Evolutionary conservation across 64 coral and sea anemone genomes (phyloP).

Genomic region (Porites lutea): DNA sequence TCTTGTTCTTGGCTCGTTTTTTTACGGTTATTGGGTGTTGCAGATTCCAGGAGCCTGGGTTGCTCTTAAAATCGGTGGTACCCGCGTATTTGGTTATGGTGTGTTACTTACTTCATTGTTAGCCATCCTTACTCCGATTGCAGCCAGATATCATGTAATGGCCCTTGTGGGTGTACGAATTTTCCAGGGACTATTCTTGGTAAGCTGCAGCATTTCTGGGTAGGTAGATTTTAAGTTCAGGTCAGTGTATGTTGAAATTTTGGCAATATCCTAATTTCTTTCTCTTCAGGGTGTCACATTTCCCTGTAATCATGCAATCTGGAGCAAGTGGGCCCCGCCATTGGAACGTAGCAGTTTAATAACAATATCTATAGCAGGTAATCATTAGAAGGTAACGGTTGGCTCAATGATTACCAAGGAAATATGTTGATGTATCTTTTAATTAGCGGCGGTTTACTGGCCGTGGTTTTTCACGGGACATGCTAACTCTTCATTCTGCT

Average conservation of each 20-base stretch:
- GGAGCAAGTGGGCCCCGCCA: constrained; percentile 98
- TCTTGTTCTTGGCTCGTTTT: constrained; percentile 98
- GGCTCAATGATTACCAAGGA: too few species aligned
- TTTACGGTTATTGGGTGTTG: constrained; percentile 98
- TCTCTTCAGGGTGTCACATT: constrained; percentile 87
- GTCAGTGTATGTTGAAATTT: background rate
- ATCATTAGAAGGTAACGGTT: too few species aligned
- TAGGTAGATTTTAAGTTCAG: background rate
- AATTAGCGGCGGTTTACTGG: too few species aligned
- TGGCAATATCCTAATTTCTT: background rate
- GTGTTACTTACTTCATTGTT: constrained; percentile 89
- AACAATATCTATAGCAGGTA: constrained; percentile 94
- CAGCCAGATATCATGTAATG: constrained; percentile 85
- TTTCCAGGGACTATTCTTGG: constrained; percentile 98
- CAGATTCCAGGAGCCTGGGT: constrained; percentile 98
- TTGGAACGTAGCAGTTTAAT: constrained; percentile 93
- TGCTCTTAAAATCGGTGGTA: constrained; percentile 95
- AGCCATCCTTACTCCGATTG: constrained; percentile 86
- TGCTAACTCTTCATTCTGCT: too few species aligned
- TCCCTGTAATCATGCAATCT: constrained; percentile 97
- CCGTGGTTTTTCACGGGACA: too few species aligned
- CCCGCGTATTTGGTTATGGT: constrained; percentile 98
- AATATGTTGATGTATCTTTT: too few species aligned
- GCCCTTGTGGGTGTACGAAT: constrained; percentile 89
- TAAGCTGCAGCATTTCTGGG: constrained; percentile 25